Evolutionary conservation across 2,113 vertebrate species (phyloP), one percentile per base, ranked within the genome.

Genomic region (Pygathrix nemaeus): DNA sequence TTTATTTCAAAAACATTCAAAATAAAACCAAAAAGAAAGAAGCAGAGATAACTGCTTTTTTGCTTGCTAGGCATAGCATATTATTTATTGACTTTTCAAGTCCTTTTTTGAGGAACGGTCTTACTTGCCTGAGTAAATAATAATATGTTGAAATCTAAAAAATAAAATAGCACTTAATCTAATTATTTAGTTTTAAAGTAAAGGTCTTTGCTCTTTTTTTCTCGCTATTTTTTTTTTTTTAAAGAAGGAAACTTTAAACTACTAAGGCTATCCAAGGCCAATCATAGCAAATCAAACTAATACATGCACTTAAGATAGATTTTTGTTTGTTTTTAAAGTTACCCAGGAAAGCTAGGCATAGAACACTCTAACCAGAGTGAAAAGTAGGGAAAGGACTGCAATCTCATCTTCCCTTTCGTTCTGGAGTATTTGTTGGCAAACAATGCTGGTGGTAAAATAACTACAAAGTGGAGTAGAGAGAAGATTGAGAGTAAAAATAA

Each of bases 11-110:
- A 92, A 88, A 45, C 55, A 72, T 72, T 96, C 50, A 85, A 90
- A 94, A 96, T 85, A 94, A 97, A 97, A 76, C 84, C 55, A 50
- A 84, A 91, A 93, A 57, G 68, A 95, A 94, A 64, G 93, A 95
- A 94, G 55, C 52, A 89, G 13, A 97, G n/a, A 3, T 83, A 84
- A 84, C 57, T 61, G 43, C 3, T 93, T 92, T 91, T 83, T 73
- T n/a, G 85, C 76, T 93, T 96, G 73, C 86, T 84, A 93, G 94
- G 32, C 17, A 94, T 21, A 96, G 10, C 64, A 30, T 93, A 93
- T 57, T 81, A 76, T 95, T 98, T 96, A 85, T 81, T 73, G 82
- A 85, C 32, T 85, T 93, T 96, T 93, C 59, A 75, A 94, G 52
- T 9, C 68, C 64, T 90, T 43, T 50, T 93, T 40, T 59, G 35